A percentile compares a stretch with the other conserved stretches of the same genome.
Evolutionary conservation across 1,140 invertebrate species (phyloP).

Genomic region (Drosophila eugracilis): DNA sequence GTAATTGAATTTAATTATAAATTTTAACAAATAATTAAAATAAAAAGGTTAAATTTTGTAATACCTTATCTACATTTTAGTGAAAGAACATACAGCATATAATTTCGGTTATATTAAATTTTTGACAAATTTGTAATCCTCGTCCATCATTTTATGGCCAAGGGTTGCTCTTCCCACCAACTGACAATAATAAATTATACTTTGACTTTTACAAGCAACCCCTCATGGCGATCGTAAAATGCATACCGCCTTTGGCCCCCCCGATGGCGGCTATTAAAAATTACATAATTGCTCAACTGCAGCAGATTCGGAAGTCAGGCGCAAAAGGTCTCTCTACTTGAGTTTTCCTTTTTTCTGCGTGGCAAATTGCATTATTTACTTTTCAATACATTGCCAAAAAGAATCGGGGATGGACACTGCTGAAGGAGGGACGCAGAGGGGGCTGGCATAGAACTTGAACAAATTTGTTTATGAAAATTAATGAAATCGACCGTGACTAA

Average conservation of each 20-base stretch:
- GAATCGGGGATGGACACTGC: too few relatives aligned
- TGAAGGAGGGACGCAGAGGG: neutral
- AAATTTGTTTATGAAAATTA: slow-evolving; percentile 76
- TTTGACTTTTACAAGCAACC: slow-evolving; percentile 67
- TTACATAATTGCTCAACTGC: slow-evolving; percentile 78
- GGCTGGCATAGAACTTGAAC: slow-evolving; percentile 41
- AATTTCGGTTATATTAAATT: slow-evolving; percentile 8
- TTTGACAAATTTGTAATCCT: slow-evolving; percentile 59
- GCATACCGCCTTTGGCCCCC: slow-evolving; percentile 48
- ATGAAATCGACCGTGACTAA: slow-evolving; percentile 74
- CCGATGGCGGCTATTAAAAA: slow-evolving; percentile 70
- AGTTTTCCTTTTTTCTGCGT: slow-evolving; percentile 33
- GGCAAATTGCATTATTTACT: slow-evolving; percentile 76
- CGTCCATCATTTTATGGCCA: slow-evolving; percentile 51
- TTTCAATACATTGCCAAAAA: slow-evolving; percentile 66
- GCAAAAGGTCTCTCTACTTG: slow-evolving; percentile 47
- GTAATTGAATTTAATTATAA: too few relatives aligned
- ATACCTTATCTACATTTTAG: too few relatives aligned
- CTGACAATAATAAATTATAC: slow-evolving; percentile 79
- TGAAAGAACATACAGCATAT: too few relatives aligned
- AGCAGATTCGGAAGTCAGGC: slow-evolving; percentile 42
- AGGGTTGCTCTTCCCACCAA: slow-evolving; percentile 30
- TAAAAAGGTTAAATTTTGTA: too few relatives aligned
- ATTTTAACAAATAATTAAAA: neutral
- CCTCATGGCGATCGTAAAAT: slow-evolving; percentile 43